These are phyloP conservation scores for Dendronephthya gigantea DNA, from an alignment of 64 coral and sea anemone genomes.

Conservation along the genomic window DNA sequence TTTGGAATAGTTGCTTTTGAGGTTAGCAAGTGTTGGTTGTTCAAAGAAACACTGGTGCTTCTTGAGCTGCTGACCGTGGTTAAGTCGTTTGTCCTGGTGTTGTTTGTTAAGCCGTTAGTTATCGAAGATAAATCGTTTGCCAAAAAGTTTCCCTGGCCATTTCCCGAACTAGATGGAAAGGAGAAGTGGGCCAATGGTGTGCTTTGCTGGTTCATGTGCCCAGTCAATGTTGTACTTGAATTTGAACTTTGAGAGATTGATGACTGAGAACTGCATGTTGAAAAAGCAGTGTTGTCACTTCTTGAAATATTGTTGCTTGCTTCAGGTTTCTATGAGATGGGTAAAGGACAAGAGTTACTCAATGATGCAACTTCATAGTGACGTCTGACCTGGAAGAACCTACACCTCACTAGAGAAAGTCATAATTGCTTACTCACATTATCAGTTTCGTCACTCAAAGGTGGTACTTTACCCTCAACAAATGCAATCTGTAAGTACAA, in stretches of 20 bases:
- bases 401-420: not conserved
- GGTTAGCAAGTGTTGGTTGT: not conserved
- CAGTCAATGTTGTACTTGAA: too few relatives aligned
- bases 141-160: not conserved
- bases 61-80: not conserved
- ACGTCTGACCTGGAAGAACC: too few relatives aligned
- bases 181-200: not conserved
- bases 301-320: not conserved
- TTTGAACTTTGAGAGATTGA: not conserved
- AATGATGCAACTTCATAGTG: not conserved
- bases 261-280: not conserved
- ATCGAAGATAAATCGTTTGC: not conserved
- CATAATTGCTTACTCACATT: not conserved
- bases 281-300: not conserved
- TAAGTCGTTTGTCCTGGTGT: too few relatives aligned
- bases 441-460: not conserved
- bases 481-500: not conserved
- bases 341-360: not conserved
- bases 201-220: not conserved
- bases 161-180: not conserved
- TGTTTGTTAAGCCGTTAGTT: not conserved
- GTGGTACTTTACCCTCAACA: not conserved
- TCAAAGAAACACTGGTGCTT: not conserved
- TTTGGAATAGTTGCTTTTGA: not conserved
- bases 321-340: not conserved